These are phyloP conservation scores for Pristionchus entomophagus DNA, from an alignment of 2,888 invertebrate species.

Conservation along the genomic window DNA sequence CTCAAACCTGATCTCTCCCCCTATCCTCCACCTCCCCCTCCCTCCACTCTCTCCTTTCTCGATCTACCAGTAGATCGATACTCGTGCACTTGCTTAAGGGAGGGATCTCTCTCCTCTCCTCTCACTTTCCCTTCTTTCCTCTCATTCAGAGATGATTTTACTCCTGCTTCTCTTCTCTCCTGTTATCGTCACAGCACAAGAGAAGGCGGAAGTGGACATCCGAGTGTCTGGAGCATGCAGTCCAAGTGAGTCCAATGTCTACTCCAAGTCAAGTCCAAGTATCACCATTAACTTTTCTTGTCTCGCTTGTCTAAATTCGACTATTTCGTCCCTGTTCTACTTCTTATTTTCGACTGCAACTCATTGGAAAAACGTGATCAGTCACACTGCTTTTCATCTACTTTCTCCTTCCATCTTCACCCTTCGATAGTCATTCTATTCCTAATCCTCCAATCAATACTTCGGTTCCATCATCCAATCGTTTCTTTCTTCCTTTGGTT, in stretches of 20 bases:
- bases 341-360: background rate
- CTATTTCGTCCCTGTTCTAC: background rate
- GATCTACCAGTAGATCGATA: conserved; percentile 26
- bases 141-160: conserved; percentile 11
- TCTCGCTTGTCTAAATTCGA: no score
- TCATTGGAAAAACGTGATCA: background rate
- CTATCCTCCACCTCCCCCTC: background rate
- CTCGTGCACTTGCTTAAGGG: conserved; percentile 21
- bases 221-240: conserved; percentile 75
- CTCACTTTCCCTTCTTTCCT: background rate
- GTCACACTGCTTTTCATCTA: background rate
- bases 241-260: conserved; percentile 64
- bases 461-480: background rate
- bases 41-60: background rate
- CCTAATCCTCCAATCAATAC: background rate
- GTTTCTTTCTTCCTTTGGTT: conserved; percentile 25
- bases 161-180: conserved; percentile 18
- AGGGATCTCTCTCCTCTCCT: conserved; percentile 17
- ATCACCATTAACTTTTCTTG: no score
- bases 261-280: background rate
- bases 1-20: conserved; percentile 17
- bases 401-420: background rate
- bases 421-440: background rate
- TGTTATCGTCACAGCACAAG: conserved; percentile 56
- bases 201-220: conserved; percentile 75